These are phyloP conservation scores for Graptemys geographica DNA, from an alignment of 2,797 vertebrate species.

Conservation along the genomic window DNA sequence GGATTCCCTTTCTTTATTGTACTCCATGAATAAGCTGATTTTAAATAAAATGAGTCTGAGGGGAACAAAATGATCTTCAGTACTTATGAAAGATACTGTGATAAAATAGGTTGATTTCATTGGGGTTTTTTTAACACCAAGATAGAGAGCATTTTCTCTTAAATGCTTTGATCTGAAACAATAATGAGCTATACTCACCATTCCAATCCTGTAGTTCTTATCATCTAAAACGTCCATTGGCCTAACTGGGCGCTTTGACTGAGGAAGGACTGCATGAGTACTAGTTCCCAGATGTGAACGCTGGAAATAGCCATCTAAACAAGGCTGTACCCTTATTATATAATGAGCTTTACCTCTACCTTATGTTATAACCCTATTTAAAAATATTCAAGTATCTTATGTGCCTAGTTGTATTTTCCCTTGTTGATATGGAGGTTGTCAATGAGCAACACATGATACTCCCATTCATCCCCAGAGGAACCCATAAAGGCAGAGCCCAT, in stretches of 20 bases:
- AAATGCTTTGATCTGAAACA: background rate
- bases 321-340: accelerated
- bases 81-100: background rate
- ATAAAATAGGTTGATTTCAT: constrained; percentile 2
- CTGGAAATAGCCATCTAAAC: accelerated
- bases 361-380: background rate
- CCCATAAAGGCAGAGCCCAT: background rate
- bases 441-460: accelerated
- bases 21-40: constrained; percentile 8
- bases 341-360: background rate
- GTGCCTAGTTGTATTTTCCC: accelerated
- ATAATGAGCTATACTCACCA: background rate
- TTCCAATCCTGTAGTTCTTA: background rate
- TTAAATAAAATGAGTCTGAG: constrained; percentile 39
- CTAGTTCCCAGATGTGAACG: background rate
- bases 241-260: background rate
- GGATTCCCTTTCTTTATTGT: constrained; percentile 9
- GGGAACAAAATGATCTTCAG: constrained; percentile 36
- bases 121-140: accelerated
- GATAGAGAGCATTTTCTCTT: constrained; percentile 24
- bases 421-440: background rate
- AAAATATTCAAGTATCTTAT: background rate
- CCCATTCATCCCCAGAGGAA: accelerated
- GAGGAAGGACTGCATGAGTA: background rate
- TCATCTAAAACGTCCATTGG: constrained; percentile 43